Evolutionary conservation across 2,888 invertebrate genomes (phyloP).

Genomic region (Muscina levida): DNA sequence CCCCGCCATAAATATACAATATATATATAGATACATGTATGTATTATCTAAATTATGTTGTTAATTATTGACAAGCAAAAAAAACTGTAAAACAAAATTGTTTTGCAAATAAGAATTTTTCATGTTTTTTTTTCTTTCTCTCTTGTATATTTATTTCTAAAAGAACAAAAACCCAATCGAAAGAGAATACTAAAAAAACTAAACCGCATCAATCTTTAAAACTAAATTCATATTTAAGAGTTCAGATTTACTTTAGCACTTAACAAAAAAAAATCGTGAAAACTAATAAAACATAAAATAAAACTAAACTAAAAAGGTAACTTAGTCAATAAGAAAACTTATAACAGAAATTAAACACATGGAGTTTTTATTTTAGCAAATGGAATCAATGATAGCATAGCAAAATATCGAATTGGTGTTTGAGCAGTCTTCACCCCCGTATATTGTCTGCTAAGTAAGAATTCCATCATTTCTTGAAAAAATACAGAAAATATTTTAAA

Average conservation of each 20-base stretch:
- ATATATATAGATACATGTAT: slow-evolving; percentile 23
- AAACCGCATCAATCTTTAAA: slow-evolving; percentile 21
- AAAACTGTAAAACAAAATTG: slow-evolving; percentile 36
- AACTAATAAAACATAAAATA: slow-evolving; percentile 54
- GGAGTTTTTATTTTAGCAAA: background rate
- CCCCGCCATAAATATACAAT: slow-evolving; percentile 48
- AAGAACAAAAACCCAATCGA: background rate
- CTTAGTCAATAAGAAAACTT: slow-evolving; percentile 35
- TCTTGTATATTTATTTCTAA: slow-evolving; percentile 35
- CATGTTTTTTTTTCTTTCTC: background rate
- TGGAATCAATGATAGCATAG: background rate
- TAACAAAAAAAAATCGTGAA: slow-evolving; percentile 41
- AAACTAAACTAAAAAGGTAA: slow-evolving; percentile 38
- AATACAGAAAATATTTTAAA: too few relatives aligned
- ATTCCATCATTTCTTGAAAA: too few relatives aligned
- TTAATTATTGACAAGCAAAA: slow-evolving; percentile 26
- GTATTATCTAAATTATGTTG: slow-evolving; percentile 24
- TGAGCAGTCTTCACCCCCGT: too few relatives aligned
- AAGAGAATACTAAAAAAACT: background rate
- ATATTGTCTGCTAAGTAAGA: too few relatives aligned
- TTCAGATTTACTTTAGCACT: slow-evolving; percentile 55
- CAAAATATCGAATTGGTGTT: too few relatives aligned
- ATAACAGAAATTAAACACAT: slow-evolving; percentile 1
- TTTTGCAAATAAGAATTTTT: slow-evolving; percentile 19
- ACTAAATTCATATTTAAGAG: slow-evolving; percentile 40